phyloP scores from a whole-genome alignment of 2,113 vertebrate species.

The Myocastor coypus region DNA sequence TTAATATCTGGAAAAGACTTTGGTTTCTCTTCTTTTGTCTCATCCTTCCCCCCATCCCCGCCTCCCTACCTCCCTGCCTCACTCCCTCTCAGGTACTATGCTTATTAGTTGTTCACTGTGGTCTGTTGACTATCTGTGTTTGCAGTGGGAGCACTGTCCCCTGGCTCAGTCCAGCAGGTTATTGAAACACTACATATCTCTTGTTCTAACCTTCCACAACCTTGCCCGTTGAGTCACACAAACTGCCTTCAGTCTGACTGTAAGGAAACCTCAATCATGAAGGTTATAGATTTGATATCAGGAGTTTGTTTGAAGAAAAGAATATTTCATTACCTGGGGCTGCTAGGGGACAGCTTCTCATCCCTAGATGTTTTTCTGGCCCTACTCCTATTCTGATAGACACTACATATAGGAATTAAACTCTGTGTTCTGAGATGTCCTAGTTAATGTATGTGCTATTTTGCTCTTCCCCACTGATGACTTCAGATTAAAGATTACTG shows the following conservation, averaged over 20 bases:
- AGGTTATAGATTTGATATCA: not conserved
- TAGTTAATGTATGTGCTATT: constrained; percentile 68
- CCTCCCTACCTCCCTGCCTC: not conserved
- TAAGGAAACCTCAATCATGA: constrained; percentile 8
- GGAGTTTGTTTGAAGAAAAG: not conserved
- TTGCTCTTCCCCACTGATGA: constrained; percentile 66
- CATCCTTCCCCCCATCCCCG: fast-evolving
- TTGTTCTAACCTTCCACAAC: not conserved
- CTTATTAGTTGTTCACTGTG: constrained; percentile 44
- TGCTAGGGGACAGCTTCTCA: not conserved
- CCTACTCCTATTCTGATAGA: not conserved
- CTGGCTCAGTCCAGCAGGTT: not conserved
- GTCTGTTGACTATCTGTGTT: constrained; percentile 48
- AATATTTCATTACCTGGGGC: not conserved
- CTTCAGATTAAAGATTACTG: constrained; percentile 64
- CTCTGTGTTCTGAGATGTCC: constrained; percentile 52
- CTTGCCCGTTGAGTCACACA: not conserved
- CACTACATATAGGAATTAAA: constrained; percentile 21
- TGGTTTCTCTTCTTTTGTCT: not conserved
- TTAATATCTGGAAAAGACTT: constrained; percentile 28
- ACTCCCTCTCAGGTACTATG: not conserved
- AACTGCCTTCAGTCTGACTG: constrained; percentile 1
- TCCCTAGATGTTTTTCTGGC: not conserved
- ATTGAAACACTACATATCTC: not conserved
- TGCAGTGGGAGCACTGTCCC: not conserved